Conservation (phyloP, 2,888 invertebrate genomes). For the Lymantria monacha region DNA sequence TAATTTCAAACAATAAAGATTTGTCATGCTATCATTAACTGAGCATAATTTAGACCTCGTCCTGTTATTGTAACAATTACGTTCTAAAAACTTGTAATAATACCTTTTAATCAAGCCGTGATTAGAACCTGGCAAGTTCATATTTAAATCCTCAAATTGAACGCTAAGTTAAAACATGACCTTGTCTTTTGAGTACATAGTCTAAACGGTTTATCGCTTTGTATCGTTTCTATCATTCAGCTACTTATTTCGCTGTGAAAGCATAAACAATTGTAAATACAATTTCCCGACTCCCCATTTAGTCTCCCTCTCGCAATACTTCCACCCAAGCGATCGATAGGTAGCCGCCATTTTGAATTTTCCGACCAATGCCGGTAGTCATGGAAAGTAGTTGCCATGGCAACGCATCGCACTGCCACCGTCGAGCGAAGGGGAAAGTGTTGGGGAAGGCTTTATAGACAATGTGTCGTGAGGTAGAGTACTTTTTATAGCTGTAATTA, state of each 20-base stretch:
- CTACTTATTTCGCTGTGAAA: conserved; percentile 13
- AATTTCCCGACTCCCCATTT: conserved; percentile 46
- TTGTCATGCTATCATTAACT: no score
- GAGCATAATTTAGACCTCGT: no score
- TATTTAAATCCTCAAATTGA: no score
- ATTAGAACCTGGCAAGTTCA: no score
- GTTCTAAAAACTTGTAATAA: no score
- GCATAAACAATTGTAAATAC: conserved; percentile 44
- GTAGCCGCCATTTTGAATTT: conserved; percentile 78
- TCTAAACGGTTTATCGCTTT: no score
- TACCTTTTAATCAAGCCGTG: no score
- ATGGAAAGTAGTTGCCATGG: conserved; percentile 72
- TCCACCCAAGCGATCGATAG: conserved; percentile 68
- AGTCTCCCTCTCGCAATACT: conserved; percentile 37
- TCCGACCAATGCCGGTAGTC: conserved; percentile 77
- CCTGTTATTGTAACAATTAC: no score
- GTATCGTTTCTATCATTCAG: no score
- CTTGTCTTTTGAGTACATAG: no score
- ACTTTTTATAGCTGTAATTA: conserved; percentile 18
- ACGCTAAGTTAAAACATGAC: no score
- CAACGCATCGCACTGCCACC: conserved; percentile 51
- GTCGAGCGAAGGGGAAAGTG: conserved; percentile 69
- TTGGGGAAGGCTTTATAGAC: conserved; percentile 58
- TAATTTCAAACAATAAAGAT: no score
- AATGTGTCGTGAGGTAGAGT: conserved; percentile 26